phyloP scores from a whole-genome alignment of 2,888 invertebrate species.

The Tortrix viridana region DNA sequence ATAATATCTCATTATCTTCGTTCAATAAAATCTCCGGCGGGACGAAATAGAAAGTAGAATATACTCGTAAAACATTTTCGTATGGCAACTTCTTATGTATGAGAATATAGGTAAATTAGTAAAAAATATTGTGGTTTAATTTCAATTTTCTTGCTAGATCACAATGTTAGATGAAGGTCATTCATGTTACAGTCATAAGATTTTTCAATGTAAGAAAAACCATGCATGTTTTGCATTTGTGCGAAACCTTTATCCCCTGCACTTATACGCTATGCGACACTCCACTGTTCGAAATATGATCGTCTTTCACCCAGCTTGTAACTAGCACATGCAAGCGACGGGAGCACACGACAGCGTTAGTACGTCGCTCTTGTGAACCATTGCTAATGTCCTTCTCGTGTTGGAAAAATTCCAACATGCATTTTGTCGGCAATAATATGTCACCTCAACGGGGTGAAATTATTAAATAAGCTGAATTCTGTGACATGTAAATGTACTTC shows the following conservation, averaged over 20 bases:
- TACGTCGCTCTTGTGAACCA: slow-evolving; percentile 26
- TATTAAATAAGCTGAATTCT: slow-evolving; percentile 25
- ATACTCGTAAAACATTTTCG: too few relatives aligned
- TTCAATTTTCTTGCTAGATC: too few relatives aligned
- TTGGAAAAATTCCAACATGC: slow-evolving; percentile 36
- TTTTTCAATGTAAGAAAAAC: too few relatives aligned
- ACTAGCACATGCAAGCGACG: slow-evolving; percentile 20
- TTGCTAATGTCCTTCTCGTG: slow-evolving; percentile 25
- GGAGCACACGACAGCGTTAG: slow-evolving; percentile 5
- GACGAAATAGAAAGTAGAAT: too few relatives aligned
- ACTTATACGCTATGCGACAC: neutral
- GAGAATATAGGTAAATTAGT: too few relatives aligned
- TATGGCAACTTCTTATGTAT: too few relatives aligned
- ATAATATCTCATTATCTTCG: too few relatives aligned
- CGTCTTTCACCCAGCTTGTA: slow-evolving; percentile 12
- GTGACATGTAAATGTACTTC: slow-evolving; percentile 23
- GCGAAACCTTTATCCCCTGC: neutral
- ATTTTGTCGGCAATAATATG: slow-evolving; percentile 36
- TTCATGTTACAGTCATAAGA: too few relatives aligned
- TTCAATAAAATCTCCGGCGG: too few relatives aligned
- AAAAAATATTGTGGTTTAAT: too few relatives aligned
- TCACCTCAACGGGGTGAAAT: slow-evolving; percentile 28
- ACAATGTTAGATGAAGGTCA: too few relatives aligned
- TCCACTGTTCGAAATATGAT: neutral
- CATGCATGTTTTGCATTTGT: neutral